phyloP scores from a whole-genome alignment of 2,888 invertebrate species.

The Mantis religiosa region DNA sequence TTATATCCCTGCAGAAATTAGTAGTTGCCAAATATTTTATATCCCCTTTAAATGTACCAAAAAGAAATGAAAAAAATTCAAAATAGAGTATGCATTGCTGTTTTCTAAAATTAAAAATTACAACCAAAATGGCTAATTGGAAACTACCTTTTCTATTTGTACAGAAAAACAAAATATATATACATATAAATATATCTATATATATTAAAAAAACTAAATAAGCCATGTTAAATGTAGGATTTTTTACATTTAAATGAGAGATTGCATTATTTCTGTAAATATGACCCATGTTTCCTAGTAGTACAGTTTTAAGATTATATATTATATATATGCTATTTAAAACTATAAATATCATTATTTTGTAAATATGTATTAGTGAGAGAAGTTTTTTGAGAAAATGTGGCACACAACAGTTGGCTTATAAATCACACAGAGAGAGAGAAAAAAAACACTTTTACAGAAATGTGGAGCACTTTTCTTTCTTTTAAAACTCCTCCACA shows the following conservation, averaged over 20 bases:
- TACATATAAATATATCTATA: neutral
- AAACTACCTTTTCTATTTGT: constrained; percentile 9
- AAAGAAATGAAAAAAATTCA: neutral
- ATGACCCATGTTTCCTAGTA: constrained; percentile 16
- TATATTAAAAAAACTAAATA: neutral
- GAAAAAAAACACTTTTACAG: neutral
- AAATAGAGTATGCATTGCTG: neutral
- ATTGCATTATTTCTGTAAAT: constrained; percentile 16
- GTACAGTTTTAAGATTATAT: constrained; percentile 14
- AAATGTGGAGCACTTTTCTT: neutral
- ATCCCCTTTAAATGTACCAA: neutral
- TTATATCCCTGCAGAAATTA: neutral
- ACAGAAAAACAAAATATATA: neutral
- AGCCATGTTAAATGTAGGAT: constrained; percentile 15
- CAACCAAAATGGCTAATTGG: neutral
- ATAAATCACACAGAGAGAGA: neutral
- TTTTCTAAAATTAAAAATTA: neutral
- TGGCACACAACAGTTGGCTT: constrained; percentile 7
- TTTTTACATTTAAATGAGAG: constrained; percentile 9
- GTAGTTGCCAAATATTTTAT: constrained; percentile 20
- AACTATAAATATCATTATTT: constrained; percentile 20
- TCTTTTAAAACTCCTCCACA: neutral
- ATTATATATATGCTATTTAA: constrained; percentile 17
- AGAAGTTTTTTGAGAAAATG: constrained; percentile 11
- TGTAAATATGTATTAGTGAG: constrained; percentile 22